phyloP scores from a whole-genome alignment of 2,113 vertebrate species.

The Triplophysa rosa region DNA sequence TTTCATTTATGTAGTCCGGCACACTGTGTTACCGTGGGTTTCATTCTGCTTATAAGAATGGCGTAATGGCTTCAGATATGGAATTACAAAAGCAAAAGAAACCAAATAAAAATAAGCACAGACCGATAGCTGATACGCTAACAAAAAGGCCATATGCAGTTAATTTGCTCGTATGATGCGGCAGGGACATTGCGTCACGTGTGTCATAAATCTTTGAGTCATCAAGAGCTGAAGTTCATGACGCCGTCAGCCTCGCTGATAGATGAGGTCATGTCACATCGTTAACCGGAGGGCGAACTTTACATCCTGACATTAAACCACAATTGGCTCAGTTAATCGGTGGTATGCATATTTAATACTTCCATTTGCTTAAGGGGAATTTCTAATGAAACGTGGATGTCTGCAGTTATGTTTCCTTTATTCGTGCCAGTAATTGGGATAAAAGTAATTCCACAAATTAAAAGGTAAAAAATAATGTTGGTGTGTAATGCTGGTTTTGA shows the following conservation, averaged over 20 bases:
- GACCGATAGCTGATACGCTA: not conserved
- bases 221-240: slow-evolving; percentile 18
- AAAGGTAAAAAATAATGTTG: not conserved
- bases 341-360: slow-evolving; percentile 20
- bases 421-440: slow-evolving; percentile 5
- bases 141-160: not conserved
- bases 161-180: not conserved
- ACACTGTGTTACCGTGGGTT: not conserved
- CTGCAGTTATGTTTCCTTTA: not conserved
- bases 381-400: not conserved
- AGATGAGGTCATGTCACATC: slow-evolving; percentile 9
- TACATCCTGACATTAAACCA: slow-evolving; percentile 25
- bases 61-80: slow-evolving; percentile 1
- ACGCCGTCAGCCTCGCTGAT: not conserved
- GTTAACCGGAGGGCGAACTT: not conserved
- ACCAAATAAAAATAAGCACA: not conserved
- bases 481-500: slow-evolving; percentile 1
- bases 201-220: slow-evolving; percentile 25
- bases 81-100: not conserved
- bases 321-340: slow-evolving; percentile 20
- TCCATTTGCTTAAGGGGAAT: not conserved
- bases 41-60: slow-evolving; percentile 12
- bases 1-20: slow-evolving; percentile 8
- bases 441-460: not conserved
- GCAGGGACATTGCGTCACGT: not conserved